phyloP scores from a whole-genome alignment of 2,113 vertebrate species.

The Phaethon lepturus region DNA sequence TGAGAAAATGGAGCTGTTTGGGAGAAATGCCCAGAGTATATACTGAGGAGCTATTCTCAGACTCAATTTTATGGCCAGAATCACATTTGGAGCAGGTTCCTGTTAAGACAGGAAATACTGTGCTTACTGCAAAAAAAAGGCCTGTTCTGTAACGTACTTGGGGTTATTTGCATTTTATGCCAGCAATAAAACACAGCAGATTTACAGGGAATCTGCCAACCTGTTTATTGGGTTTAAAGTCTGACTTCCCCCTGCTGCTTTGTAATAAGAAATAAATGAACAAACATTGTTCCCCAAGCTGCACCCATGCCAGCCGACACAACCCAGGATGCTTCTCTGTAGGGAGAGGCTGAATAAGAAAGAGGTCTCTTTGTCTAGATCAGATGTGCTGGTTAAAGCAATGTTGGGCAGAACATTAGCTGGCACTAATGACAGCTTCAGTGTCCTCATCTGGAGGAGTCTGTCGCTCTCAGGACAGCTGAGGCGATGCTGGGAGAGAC shows the following conservation, averaged over 20 bases:
- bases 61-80: neutral
- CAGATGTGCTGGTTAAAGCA: neutral
- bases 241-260: neutral
- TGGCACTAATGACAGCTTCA: neutral
- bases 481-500: neutral
- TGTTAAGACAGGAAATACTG: neutral
- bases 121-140: neutral
- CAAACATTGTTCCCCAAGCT: neutral
- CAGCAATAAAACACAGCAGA: slow-evolving; percentile 11
- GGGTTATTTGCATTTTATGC: slow-evolving; percentile 41
- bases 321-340: neutral
- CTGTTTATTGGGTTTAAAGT: slow-evolving; percentile 31
- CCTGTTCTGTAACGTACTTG: neutral
- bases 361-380: neutral
- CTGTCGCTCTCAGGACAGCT: neutral
- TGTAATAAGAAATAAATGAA: slow-evolving; percentile 7
- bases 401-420: neutral
- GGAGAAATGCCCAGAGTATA: neutral
- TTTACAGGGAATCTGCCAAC: slow-evolving; percentile 28
- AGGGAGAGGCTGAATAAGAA: neutral
- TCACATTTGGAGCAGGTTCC: neutral
- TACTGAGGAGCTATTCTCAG: neutral
- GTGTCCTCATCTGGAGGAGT: neutral
- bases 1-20: neutral
- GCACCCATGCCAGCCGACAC: neutral